phyloP scores from a whole-genome alignment of 2,888 invertebrate genomes.

The Idaea straminata region DNA sequence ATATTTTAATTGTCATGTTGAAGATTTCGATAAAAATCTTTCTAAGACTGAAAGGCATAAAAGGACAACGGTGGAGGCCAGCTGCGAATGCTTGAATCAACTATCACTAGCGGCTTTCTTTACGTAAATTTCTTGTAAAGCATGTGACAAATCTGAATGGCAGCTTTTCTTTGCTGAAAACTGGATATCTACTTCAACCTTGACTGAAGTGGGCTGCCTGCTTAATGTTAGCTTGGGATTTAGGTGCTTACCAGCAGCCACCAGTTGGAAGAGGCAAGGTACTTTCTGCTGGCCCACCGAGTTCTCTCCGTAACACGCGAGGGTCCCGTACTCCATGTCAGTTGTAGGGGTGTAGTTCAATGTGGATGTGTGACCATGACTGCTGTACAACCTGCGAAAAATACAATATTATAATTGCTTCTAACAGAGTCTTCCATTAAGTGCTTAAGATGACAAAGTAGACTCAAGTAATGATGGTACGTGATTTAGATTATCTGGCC shows the following conservation, averaged over 20 bases:
- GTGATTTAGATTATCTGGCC: neutral
- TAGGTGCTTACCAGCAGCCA: slow-evolving; percentile 86
- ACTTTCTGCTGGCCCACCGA: slow-evolving; percentile 90
- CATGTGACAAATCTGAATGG: no score
- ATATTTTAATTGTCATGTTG: neutral
- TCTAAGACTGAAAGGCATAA: no score
- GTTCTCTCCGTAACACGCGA: slow-evolving; percentile 93
- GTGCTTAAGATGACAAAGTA: no score
- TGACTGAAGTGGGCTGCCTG: neutral
- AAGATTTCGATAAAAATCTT: neutral
- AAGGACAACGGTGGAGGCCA: no score
- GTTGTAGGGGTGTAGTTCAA: slow-evolving; percentile 90
- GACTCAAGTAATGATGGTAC: no score
- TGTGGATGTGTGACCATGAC: slow-evolving; percentile 83
- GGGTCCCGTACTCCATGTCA: slow-evolving; percentile 93
- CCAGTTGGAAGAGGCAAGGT: slow-evolving; percentile 92
- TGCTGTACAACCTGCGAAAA: slow-evolving; percentile 73
- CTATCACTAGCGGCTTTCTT: no score
- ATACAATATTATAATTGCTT: slow-evolving; percentile 1
- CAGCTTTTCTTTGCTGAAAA: no score
- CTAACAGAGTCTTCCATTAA: no score
- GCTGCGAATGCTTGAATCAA: no score
- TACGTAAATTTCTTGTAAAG: no score
- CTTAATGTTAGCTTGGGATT: neutral
- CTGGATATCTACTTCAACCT: neutral